These are phyloP conservation scores for Anoplophora glabripennis DNA, from an alignment of 1,140 invertebrate genomes.

Conservation along the genomic window DNA sequence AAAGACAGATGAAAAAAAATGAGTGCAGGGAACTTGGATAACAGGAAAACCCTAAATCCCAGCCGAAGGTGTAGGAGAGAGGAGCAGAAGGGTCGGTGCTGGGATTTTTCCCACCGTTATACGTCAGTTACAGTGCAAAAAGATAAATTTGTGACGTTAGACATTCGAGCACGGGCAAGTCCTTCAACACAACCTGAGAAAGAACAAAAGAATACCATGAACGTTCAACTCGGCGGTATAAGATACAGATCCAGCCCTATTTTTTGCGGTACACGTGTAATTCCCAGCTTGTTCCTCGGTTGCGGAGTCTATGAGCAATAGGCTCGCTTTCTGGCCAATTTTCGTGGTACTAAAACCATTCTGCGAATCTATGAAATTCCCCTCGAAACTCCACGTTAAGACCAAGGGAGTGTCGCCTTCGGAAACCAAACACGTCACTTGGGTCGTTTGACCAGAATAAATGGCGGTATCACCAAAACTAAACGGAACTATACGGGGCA, in stretches of 20 bases:
- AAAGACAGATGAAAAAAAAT: conserved; percentile 33
- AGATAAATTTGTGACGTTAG: conserved; percentile 23
- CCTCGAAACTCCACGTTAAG: conserved; percentile 59
- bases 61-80: conserved; percentile 24
- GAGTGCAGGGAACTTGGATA: conserved; percentile 36
- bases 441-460: conserved; percentile 70
- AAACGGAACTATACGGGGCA: conserved; percentile 60
- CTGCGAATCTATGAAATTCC: conserved; percentile 34
- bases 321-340: conserved; percentile 64
- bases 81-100: conserved; percentile 24
- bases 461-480: conserved; percentile 60
- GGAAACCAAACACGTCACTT: conserved; percentile 63
- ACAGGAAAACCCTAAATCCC: conserved; percentile 38
- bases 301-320: conserved; percentile 68
- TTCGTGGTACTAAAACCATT: conserved; percentile 60
- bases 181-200: conserved; percentile 5
- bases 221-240: conserved; percentile 66
- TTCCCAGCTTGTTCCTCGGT: conserved; percentile 52
- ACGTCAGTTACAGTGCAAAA: conserved; percentile 30
- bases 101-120: conserved; percentile 25
- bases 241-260: conserved; percentile 52
- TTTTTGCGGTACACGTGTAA: conserved; percentile 56
- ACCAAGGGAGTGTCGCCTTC: conserved; percentile 64
- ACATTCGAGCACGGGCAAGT: background rate
- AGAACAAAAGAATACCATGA: conserved; percentile 55